Conservation (phyloP, 2,888 invertebrate species). For the Chloromyia formosa region DNA sequence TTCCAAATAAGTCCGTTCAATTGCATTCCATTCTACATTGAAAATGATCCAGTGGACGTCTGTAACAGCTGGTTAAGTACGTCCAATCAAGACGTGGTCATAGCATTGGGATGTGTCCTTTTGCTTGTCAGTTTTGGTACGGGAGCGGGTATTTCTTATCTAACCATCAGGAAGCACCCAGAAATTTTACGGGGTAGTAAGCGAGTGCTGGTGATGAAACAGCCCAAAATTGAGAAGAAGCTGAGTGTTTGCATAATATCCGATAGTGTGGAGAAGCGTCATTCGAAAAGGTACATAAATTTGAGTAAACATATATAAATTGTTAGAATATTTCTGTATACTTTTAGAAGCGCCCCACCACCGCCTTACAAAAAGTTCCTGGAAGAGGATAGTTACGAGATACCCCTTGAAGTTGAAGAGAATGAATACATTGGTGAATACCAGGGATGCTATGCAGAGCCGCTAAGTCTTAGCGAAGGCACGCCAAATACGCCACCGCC, state of each 20-base stretch:
- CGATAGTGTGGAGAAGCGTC: conserved; percentile 32
- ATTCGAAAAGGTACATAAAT: conserved; percentile 46
- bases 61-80: conserved; percentile 53
- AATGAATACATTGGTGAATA: conserved; percentile 23
- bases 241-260: conserved; percentile 56
- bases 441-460: conserved; percentile 49
- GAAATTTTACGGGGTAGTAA: conserved; percentile 58
- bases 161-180: conserved; percentile 57
- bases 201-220: conserved; percentile 57
- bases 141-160: conserved; percentile 57
- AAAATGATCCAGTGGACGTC: conserved; percentile 37
- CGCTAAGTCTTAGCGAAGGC: conserved; percentile 51
- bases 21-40: conserved; percentile 58
- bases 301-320: not conserved
- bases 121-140: conserved; percentile 54
- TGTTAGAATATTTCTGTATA: not conserved
- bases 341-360: conserved; percentile 47
- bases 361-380: conserved; percentile 39
- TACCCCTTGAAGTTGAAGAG: conserved; percentile 41
- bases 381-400: conserved; percentile 49
- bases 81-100: conserved; percentile 56
- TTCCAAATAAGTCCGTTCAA: conserved; percentile 57
- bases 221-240: conserved; percentile 54
- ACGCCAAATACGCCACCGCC: conserved; percentile 58
- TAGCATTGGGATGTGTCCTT: conserved; percentile 57